Evolutionary conservation across 2,113 vertebrate species (phyloP).

Genomic region (Entelurus aequoreus): DNA sequence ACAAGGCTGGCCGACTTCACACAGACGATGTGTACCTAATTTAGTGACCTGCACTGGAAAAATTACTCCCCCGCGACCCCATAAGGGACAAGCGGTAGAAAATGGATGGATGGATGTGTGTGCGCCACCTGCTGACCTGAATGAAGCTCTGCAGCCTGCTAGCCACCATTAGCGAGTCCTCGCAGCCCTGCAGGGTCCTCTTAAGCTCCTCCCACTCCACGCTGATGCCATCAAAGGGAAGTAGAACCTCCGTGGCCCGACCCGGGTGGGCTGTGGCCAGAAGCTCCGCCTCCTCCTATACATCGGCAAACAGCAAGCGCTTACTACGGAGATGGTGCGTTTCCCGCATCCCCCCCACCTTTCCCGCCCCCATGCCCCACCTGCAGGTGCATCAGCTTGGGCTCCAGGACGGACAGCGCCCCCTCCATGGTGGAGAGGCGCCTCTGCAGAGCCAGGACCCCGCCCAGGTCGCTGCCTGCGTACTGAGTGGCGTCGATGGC

Average conservation of each 20-base stretch:
- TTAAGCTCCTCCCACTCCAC: conserved; percentile 89
- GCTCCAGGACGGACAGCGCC: conserved; percentile 82
- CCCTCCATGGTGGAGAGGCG: conserved; percentile 89
- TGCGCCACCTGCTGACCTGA: conserved; percentile 41
- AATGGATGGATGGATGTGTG: no score
- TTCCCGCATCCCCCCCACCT: background rate
- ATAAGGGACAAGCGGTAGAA: no score
- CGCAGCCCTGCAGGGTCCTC: conserved; percentile 79
- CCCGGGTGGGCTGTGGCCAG: conserved; percentile 73
- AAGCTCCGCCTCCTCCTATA: conserved; percentile 76
- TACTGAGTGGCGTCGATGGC: conserved; percentile 83
- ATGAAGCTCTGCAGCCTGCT: conserved; percentile 84
- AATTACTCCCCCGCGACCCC: no score
- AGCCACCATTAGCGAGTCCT: conserved; percentile 83
- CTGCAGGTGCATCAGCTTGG: conserved; percentile 82
- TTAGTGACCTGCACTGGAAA: no score
- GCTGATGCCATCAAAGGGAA: conserved; percentile 83
- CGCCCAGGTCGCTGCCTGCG: conserved; percentile 77
- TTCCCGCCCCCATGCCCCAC: conserved; percentile 38
- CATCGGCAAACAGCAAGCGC: background rate
- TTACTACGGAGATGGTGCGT: background rate
- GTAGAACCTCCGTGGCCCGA: conserved; percentile 77
- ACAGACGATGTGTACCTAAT: no score
- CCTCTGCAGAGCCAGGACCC: conserved; percentile 80
- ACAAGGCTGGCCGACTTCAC: no score